Evolutionary conservation across 2,888 invertebrate species (phyloP).

Genomic region (Apeira syringaria): DNA sequence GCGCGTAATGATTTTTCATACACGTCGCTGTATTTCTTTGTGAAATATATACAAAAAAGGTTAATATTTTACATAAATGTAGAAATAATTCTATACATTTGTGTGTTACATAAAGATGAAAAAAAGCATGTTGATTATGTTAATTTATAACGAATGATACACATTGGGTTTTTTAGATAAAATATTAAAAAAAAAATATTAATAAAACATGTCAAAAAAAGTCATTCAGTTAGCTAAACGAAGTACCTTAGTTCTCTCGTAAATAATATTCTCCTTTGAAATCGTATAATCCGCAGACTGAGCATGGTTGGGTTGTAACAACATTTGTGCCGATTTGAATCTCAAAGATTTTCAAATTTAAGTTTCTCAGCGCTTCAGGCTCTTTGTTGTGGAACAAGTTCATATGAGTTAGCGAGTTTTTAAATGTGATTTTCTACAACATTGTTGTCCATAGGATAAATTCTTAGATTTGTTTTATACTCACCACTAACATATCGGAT

Average conservation of each 20-base stretch:
- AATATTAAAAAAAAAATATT: background rate
- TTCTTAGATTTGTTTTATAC: no score
- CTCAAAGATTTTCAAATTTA: constrained; percentile 79
- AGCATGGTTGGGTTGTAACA: constrained; percentile 43
- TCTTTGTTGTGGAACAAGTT: constrained; percentile 24
- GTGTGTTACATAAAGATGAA: no score
- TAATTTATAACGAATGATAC: no score
- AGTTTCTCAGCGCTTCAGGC: constrained; percentile 56
- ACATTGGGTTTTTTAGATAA: no score
- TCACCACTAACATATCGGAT: no score
- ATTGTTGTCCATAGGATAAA: no score
- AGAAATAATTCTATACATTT: background rate
- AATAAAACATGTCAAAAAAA: background rate
- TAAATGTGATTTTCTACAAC: no score
- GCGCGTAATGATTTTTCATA: constrained; percentile 43
- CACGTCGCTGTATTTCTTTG: constrained; percentile 18
- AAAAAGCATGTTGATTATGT: no score
- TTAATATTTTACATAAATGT: background rate
- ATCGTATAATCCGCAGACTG: constrained; percentile 52
- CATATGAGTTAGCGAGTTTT: constrained; percentile 4
- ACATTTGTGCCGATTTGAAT: constrained; percentile 77
- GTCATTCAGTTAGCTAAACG: constrained; percentile 6
- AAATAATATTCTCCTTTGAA: constrained; percentile 55
- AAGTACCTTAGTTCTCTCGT: constrained; percentile 11
- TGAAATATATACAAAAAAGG: background rate